These are phyloP conservation scores for Centropyge bicolor DNA, from an alignment of 2,797 vertebrate genomes.

Conservation along the genomic window DNA sequence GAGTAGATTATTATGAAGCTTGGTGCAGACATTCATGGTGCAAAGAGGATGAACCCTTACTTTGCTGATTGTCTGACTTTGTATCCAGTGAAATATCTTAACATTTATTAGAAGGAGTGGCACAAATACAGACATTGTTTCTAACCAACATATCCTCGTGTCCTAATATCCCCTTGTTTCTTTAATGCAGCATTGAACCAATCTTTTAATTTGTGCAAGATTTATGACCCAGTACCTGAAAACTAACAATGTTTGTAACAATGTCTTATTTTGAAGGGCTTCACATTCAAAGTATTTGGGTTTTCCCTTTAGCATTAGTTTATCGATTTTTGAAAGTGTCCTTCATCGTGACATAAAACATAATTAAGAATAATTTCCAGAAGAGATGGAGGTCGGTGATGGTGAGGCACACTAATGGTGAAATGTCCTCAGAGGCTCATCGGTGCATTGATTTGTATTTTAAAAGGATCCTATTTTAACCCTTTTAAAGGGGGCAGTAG, in stretches of 20 bases:
- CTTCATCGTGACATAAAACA: conserved; percentile 28
- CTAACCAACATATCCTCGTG: too few species aligned
- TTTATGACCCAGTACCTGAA: too few species aligned
- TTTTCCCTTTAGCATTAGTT: conserved; percentile 6
- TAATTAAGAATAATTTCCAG: conserved; percentile 27
- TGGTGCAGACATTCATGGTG: too few species aligned
- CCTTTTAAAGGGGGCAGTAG: conserved; percentile 11
- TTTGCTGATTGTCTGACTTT: not conserved
- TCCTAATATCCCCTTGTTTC: too few species aligned
- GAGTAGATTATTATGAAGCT: too few species aligned
- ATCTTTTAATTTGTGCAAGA: too few species aligned
- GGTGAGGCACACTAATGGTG: conserved; percentile 40
- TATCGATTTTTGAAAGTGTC: conserved; percentile 33
- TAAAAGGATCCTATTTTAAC: conserved; percentile 31
- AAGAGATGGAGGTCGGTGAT: conserved; percentile 12
- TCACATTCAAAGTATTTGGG: not conserved
- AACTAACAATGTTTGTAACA: too few species aligned
- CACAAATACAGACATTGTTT: too few species aligned
- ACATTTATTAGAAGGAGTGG: too few species aligned
- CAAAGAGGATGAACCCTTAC: not conserved
- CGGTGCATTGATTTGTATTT: conserved; percentile 58
- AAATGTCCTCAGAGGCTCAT: conserved; percentile 50
- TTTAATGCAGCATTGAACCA: too few species aligned
- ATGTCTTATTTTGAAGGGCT: not conserved
- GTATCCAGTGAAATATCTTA: too few species aligned